Evolutionary conservation across 2,797 vertebrate species (phyloP).

Genomic region (Cirrhinus mrigala): DNA sequence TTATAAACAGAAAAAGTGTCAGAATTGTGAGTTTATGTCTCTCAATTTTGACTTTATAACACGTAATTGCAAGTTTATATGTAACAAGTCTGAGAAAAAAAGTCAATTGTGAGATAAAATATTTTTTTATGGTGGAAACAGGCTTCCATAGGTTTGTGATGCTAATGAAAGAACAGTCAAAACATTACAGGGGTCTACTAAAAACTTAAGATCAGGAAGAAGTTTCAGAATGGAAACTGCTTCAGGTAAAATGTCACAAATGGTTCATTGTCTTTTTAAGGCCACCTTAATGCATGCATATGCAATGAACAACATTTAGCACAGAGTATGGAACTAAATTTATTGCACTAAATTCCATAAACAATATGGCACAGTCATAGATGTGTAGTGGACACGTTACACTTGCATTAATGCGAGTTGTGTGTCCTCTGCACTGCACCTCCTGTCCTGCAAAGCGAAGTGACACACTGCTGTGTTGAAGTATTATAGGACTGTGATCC

Average conservation of each 20-base stretch:
- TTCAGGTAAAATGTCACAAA: background rate
- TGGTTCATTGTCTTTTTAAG: background rate
- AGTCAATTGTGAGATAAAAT: too few relatives aligned
- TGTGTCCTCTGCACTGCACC: background rate
- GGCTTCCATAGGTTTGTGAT: background rate
- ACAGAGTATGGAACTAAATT: background rate
- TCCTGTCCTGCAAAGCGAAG: background rate
- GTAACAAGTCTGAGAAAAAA: too few relatives aligned
- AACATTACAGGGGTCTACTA: background rate
- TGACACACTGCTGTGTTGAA: background rate
- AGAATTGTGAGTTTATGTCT: too few relatives aligned
- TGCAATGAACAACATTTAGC: conserved; percentile 3
- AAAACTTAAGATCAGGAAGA: background rate
- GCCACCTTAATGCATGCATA: background rate
- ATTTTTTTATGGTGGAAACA: too few relatives aligned
- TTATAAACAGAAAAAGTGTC: too few relatives aligned
- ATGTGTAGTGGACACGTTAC: background rate
- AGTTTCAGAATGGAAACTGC: background rate
- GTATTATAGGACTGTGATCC: background rate
- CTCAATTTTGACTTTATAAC: too few relatives aligned
- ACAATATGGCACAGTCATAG: conserved; percentile 13
- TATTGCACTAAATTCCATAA: conserved; percentile 2
- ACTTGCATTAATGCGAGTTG: background rate
- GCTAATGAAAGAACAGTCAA: background rate
- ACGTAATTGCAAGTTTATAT: too few relatives aligned